Conservation (phyloP, 2,888 invertebrate genomes). For the Mactromeris polynyma region DNA sequence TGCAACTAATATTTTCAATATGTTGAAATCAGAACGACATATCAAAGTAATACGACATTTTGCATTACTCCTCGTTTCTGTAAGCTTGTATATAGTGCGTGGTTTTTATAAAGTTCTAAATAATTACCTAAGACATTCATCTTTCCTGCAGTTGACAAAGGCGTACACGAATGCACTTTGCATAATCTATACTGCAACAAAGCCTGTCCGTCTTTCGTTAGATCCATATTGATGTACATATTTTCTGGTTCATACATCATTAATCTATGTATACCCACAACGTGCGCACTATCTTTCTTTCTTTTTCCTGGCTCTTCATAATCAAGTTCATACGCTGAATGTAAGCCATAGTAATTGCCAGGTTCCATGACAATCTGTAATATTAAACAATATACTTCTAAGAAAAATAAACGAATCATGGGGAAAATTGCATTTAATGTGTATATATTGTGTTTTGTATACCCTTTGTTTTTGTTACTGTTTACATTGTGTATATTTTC, state of each 20-base stretch:
- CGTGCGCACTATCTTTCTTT: conserved; percentile 31
- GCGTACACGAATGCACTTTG: conserved; percentile 20
- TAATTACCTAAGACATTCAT: conserved; percentile 56
- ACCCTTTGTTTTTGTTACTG: no score
- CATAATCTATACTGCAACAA: conserved; percentile 49
- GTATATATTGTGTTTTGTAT: no score
- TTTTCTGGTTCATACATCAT: conserved; percentile 53
- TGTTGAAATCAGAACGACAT: no score
- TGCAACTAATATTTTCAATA: no score
- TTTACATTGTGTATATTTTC: no score
- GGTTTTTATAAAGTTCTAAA: background rate
- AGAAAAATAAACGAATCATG: no score
- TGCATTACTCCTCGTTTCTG: no score
- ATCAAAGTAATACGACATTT: no score
- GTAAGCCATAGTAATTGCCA: conserved; percentile 46
- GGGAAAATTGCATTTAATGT: no score
- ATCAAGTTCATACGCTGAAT: conserved; percentile 50
- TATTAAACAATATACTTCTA: background rate
- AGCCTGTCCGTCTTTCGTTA: conserved; percentile 28
- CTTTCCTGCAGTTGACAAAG: background rate
- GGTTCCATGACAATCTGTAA: conserved; percentile 55
- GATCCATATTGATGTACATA: conserved; percentile 54
- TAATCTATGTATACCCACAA: conserved; percentile 51
- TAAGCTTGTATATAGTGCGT: no score
- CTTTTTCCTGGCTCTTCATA: conserved; percentile 50